Percentiles rank a stretch among this genome's conserved stretches.
These are phyloP conservation scores for Nesogale talazaci DNA, from an alignment of 2,113 vertebrate species.

Conservation along the genomic window DNA sequence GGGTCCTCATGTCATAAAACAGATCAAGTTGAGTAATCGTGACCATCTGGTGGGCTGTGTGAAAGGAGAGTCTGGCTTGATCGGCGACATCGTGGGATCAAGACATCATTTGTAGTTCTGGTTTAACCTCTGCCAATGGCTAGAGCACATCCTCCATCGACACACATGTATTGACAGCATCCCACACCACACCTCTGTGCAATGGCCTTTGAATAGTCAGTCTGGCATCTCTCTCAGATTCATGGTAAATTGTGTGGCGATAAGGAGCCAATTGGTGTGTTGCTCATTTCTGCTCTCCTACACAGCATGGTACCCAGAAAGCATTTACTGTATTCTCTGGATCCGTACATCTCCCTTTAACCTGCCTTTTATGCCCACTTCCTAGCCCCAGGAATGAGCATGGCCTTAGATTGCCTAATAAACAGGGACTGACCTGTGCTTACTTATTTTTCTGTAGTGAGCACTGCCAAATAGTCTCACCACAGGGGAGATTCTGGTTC, in stretches of 20 bases:
- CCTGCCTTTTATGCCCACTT: neutral
- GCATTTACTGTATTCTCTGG: neutral
- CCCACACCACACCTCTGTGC: neutral
- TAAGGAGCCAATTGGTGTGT: neutral
- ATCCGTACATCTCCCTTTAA: neutral
- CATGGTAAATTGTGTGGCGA: neutral
- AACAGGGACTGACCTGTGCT: no score
- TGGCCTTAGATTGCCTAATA: no score
- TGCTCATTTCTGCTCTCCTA: constrained; percentile 10
- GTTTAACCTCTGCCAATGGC: neutral
- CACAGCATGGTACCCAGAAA: neutral
- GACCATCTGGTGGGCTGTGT: neutral
- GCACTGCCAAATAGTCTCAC: no score
- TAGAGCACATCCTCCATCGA: neutral
- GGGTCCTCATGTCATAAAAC: neutral
- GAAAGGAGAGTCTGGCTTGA: constrained; percentile 21
- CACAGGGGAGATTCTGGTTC: no score
- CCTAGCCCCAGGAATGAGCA: neutral
- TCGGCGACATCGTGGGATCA: neutral
- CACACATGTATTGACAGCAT: neutral
- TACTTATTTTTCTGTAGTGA: no score
- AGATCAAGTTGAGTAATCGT: neutral
- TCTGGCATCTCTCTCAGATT: neutral
- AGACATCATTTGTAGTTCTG: neutral
- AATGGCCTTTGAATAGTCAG: neutral